Evolutionary conservation across 1,140 invertebrate species (phyloP), one percentile per base, ranked within the genome.

Genomic region (Nylanderia fulva): DNA sequence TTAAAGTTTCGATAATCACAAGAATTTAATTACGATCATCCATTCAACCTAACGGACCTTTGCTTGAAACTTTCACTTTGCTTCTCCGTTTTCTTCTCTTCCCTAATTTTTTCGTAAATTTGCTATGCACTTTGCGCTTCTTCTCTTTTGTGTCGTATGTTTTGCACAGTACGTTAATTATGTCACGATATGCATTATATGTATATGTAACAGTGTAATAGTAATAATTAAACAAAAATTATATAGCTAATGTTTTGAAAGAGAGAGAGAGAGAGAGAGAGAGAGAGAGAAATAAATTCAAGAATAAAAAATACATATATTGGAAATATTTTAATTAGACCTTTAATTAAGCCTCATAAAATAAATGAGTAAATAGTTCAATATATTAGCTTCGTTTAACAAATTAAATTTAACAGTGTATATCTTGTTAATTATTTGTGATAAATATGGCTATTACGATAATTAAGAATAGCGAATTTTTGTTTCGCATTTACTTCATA

Each of bases 1-100:
- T 56, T 42, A 21, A 87, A 61, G 56, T 13, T 39, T 36, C 18
- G 7, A 42, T 27, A 85, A 42, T 52, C 33, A 42, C 1, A 29
- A 21, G 42, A 33, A 84, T 85, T 77, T 88, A 87, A 85, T 85
- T 88, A 79, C 15, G 56, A 71, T 11, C 56, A 64, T 15, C 24
- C 48, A 60, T 56, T 83, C 27, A 48, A 33, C 29, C 29, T 33
- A 33, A 63, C 9, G n/a, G 58, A 48, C 29, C 6, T 76, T 63
- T 76, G 58, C 33, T 84, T 33, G 21, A 80, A 88, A 58, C 45
- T 77, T 80, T 18, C 5, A 24, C 56, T 45, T 11, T 24, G 13
- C n/a, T 42, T 21, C 24, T 45, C 6, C 18, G 5, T 79, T 5
- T 58, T 9, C 24, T 29, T 66, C 3, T 21, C 33, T 29, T 66